phyloP scores from a whole-genome alignment of 2,888 invertebrate species.

The Empis stercorea region DNA sequence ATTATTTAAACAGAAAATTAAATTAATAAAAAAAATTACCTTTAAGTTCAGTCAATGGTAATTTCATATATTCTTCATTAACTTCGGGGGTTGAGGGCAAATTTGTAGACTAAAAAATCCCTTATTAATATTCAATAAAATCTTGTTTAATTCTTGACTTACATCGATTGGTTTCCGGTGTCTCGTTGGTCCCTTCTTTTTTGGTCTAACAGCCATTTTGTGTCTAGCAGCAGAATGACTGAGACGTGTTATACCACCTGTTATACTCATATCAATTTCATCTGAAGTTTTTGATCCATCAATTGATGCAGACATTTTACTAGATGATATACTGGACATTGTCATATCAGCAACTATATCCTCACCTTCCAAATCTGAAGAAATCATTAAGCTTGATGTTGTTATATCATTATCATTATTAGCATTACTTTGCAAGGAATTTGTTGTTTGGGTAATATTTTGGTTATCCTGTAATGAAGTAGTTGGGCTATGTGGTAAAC shows the following conservation, averaged over 20 bases:
- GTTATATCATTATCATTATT: constrained; percentile 39
- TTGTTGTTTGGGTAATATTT: constrained; percentile 2
- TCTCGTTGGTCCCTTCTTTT: constrained; percentile 60
- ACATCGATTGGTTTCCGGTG: constrained; percentile 47
- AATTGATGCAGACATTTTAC: constrained; percentile 14
- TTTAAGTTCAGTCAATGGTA: constrained; percentile 43
- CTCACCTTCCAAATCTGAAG: constrained; percentile 5
- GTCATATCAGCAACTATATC: constrained; percentile 13
- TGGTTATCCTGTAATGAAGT: constrained; percentile 45
- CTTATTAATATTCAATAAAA: background rate
- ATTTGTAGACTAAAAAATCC: constrained; percentile 36
- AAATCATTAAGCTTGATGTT: constrained; percentile 40
- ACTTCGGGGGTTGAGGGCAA: constrained; percentile 63
- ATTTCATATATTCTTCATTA: constrained; percentile 58
- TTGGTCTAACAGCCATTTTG: constrained; percentile 65
- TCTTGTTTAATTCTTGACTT: constrained; percentile 2
- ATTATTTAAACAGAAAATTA: constrained; percentile 10
- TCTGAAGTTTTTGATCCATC: constrained; percentile 18
- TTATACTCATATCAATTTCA: constrained; percentile 27
- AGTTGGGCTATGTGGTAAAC: constrained; percentile 60
- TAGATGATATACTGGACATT: constrained; percentile 9
- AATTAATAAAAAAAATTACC: constrained; percentile 8
- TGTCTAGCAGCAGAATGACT: constrained; percentile 71
- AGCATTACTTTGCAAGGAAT: constrained; percentile 34
- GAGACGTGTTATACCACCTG: constrained; percentile 41